A percentile compares a stretch with the other conserved stretches of the same genome.
Conservation (phyloP, 2,888 invertebrate species). For the Ophion slaviceki region DNA sequence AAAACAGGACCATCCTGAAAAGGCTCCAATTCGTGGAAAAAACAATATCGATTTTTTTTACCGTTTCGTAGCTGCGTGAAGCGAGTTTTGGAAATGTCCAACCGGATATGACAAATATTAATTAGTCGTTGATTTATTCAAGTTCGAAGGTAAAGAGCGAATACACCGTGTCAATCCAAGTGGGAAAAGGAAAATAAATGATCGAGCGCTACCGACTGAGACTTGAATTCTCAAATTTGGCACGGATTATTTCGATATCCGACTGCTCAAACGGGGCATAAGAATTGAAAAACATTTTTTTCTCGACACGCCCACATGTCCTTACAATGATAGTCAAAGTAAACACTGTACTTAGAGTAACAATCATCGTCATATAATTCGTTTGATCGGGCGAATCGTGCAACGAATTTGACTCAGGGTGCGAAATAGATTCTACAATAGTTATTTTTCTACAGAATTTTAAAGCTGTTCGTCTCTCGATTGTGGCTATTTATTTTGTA, state of each 20-base stretch:
- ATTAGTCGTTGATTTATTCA: too few species aligned
- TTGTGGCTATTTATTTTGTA: background rate
- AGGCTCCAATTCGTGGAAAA: background rate
- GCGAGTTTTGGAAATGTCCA: too few species aligned
- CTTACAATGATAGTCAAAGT: background rate
- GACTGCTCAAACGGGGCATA: too few species aligned
- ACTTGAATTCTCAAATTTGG: too few species aligned
- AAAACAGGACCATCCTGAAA: background rate
- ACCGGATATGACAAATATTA: too few species aligned
- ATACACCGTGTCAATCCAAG: too few species aligned
- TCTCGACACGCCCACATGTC: background rate
- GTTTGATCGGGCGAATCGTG: background rate
- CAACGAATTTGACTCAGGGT: background rate
- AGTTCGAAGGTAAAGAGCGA: too few species aligned
- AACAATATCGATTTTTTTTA: background rate
- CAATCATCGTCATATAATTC: background rate
- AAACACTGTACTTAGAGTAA: background rate
- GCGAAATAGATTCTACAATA: constrained; percentile 1
- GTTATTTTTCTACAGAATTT: background rate
- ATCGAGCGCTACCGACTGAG: too few species aligned
- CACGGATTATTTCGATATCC: too few species aligned
- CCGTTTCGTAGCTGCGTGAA: too few species aligned
- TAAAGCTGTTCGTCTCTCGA: background rate
- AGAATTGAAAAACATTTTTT: background rate
- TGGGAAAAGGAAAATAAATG: too few species aligned